Evolutionary conservation across 2,888 invertebrate species (phyloP).

Genomic region (Corbicula japonica): DNA sequence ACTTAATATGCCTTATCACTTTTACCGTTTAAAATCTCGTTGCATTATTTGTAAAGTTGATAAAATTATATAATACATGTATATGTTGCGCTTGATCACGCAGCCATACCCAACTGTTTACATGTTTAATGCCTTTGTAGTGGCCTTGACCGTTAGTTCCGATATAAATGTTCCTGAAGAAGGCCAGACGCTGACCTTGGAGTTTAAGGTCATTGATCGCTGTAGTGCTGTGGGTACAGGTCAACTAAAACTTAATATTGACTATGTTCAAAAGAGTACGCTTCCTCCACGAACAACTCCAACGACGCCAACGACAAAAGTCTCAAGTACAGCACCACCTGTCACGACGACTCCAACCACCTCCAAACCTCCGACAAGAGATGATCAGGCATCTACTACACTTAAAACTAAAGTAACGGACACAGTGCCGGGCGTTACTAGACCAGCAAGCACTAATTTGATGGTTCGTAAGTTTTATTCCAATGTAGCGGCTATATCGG

Average conservation of each 20-base stretch:
- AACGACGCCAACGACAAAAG: not conserved
- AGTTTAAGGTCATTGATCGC: constrained; percentile 38
- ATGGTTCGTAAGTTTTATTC: too few relatives aligned
- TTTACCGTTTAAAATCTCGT: not conserved
- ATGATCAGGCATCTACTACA: not conserved
- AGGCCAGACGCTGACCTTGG: constrained; percentile 21
- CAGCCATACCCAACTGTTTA: not conserved
- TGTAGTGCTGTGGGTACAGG: constrained; percentile 28
- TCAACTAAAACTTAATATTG: constrained; percentile 15
- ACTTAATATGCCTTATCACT: not conserved
- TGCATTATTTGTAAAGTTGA: not conserved
- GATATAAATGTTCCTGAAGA: constrained; percentile 31
- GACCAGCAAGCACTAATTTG: too few relatives aligned
- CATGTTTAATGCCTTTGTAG: constrained; percentile 1
- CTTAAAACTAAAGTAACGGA: not conserved
- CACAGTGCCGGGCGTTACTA: too few relatives aligned
- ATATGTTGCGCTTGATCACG: not conserved
- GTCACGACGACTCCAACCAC: not conserved
- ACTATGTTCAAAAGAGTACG: constrained; percentile 22
- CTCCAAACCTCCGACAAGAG: not conserved
- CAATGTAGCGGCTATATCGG: too few relatives aligned
- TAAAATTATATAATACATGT: not conserved
- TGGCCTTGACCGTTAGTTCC: constrained; percentile 3
- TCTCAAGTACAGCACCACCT: not conserved
- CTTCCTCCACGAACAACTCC: constrained; percentile 17